These are phyloP conservation scores for Austrolebias charrua DNA, from an alignment of 2,797 vertebrate species.

Conservation along the genomic window DNA sequence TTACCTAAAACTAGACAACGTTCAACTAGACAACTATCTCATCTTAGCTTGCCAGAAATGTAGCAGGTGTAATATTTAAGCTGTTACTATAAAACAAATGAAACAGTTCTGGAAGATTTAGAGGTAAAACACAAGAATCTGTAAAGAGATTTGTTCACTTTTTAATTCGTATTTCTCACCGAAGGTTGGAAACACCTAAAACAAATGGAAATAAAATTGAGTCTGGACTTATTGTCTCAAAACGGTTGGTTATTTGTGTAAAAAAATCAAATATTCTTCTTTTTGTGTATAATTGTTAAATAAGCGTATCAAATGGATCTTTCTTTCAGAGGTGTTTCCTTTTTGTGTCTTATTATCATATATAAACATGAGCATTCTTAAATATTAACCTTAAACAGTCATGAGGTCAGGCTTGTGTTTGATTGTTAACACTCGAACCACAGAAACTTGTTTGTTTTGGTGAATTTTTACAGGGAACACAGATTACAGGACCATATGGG, in stretches of 20 bases:
- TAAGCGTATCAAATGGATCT: not conserved
- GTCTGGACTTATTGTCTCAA: too few species aligned
- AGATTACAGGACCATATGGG: constrained; percentile 75
- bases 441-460: not conserved
- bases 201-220: too few species aligned
- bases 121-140: too few species aligned
- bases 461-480: constrained; percentile 64
- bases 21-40: not conserved
- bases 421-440: not conserved
- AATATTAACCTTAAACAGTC: not conserved
- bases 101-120: not conserved
- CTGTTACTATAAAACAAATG: not conserved
- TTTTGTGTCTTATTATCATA: not conserved
- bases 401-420: not conserved
- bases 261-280: too few species aligned
- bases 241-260: too few species aligned
- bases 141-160: too few species aligned
- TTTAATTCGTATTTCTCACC: too few species aligned
- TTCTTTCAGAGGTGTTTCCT: not conserved
- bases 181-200: too few species aligned
- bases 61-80: not conserved
- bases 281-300: not conserved
- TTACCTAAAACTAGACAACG: too few species aligned
- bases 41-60: not conserved
- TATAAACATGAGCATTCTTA: not conserved